Conservation (phyloP, 2,888 invertebrate genomes). For the Erebia palarica region DNA sequence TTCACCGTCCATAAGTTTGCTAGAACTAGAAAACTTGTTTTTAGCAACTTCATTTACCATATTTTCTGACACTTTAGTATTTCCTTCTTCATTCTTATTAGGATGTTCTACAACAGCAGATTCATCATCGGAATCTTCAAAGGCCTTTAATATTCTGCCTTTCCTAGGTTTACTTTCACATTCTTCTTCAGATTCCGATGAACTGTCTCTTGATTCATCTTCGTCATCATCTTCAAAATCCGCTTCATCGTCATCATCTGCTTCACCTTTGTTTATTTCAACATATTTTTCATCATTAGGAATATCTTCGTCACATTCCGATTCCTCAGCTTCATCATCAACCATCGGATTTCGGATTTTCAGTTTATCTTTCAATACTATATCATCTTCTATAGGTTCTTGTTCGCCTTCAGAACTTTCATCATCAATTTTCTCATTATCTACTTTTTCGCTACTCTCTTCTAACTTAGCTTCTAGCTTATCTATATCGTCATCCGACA, state of each 20-base stretch:
- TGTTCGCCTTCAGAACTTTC: conserved; percentile 76
- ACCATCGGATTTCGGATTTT: conserved; percentile 68
- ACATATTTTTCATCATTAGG: conserved; percentile 40
- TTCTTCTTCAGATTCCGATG: conserved; percentile 63
- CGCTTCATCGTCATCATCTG: conserved; percentile 49
- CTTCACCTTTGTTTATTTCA: conserved; percentile 47
- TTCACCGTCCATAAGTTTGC: conserved; percentile 30
- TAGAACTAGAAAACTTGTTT: background rate
- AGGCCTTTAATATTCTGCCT: conserved; percentile 74
- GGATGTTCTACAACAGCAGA: conserved; percentile 33
- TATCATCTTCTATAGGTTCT: conserved; percentile 65
- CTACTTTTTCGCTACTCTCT: conserved; percentile 44
- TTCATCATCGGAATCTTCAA: conserved; percentile 78
- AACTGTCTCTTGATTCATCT: conserved; percentile 55
- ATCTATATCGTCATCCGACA: conserved; percentile 67
- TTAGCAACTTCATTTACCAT: background rate
- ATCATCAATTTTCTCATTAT: conserved; percentile 53
- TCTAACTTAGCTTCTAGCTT: conserved; percentile 68
- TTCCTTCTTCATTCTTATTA: conserved; percentile 12
- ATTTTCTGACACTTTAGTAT: conserved; percentile 6
- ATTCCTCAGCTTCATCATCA: conserved; percentile 79
- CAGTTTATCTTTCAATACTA: conserved; percentile 53
- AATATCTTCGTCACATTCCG: conserved; percentile 61
- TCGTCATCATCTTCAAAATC: conserved; percentile 54
- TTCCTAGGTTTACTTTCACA: conserved; percentile 56